Evolutionary conservation across 2,113 vertebrate species (phyloP), one percentile per base, ranked within the genome.

Genomic region (Sardina pilchardus): DNA sequence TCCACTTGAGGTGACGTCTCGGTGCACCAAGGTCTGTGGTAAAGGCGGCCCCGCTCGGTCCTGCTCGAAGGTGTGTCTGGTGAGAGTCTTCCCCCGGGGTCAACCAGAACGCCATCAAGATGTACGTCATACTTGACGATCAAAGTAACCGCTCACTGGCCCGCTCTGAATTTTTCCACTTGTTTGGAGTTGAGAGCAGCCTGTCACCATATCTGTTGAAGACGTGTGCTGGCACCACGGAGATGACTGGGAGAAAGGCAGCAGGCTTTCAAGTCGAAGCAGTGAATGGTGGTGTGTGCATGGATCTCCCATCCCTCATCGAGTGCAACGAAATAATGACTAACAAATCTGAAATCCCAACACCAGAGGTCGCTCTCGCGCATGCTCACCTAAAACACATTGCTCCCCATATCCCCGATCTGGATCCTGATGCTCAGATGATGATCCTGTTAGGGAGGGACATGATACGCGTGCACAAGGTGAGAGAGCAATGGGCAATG

Each of bases 401-500:
- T 9, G 44, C 82, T 10, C 24, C 24, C 50, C 6, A 84, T 14
- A 81, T 86, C 12, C 84, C 81, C 12, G 2, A 42, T 7, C 82
- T 86, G 0, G 53, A 86, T 78, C 43, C 75, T 30, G 43, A 84
- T 16, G 85, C 85, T 3, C 26, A 81, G 17, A 88, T 88, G 24
- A 19, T 88, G 36, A 30, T 88, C 21, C 24, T 88, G 9, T n/a
- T 86, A 12, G 87, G 87, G 14, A 83, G 82, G 80, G 82, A 84
- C 26, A 34, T 83, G 6, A 75, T 89, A 5, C n/a, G 84, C 4
- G 81, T 88, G 10, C 88, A 89, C 56, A 90, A 90, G 53, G 88
- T 48, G 34, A 82, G 86, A 45, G 26, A 87, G 24, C 84, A 90
- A 36, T n/a, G n/a, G n/a, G n/a, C 5, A 48, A 48, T 8, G 9